Conservation (phyloP, 2,113 vertebrate genomes). For the Typhlomys cinereus region DNA sequence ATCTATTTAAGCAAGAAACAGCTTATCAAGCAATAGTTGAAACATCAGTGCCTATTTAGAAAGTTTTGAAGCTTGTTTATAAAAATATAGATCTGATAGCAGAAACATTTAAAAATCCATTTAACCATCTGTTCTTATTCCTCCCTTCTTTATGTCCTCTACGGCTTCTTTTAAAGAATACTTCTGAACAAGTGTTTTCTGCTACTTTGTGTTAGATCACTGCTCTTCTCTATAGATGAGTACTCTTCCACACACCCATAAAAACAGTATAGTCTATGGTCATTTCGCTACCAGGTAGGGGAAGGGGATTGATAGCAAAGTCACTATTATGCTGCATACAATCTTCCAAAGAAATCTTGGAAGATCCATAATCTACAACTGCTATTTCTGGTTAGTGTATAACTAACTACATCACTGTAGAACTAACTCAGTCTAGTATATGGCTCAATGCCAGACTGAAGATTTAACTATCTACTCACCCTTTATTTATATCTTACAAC, state of each 20-base stretch:
- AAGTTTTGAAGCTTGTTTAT: neutral
- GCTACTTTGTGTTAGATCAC: neutral
- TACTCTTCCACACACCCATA: neutral
- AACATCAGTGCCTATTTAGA: neutral
- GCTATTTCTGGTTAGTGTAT: neutral
- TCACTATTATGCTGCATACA: neutral
- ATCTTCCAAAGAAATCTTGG: neutral
- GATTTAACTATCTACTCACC: neutral
- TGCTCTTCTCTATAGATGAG: neutral
- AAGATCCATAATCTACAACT: neutral
- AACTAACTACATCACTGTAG: neutral
- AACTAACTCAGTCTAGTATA: neutral
- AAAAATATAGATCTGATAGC: neutral
- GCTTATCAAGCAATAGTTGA: neutral
- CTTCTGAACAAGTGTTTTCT: neutral
- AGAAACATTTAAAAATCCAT: neutral
- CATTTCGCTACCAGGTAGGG: neutral
- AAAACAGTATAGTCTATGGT: neutral
- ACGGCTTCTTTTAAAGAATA: neutral
- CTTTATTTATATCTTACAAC: neutral
- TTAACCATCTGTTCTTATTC: neutral
- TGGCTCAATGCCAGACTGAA: neutral
- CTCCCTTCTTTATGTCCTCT: neutral
- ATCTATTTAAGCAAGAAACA: neutral
- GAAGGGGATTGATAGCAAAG: neutral